These are phyloP conservation scores for Calidris pugnax DNA, from an alignment of 2,113 vertebrate genomes.

Conservation along the genomic window DNA sequence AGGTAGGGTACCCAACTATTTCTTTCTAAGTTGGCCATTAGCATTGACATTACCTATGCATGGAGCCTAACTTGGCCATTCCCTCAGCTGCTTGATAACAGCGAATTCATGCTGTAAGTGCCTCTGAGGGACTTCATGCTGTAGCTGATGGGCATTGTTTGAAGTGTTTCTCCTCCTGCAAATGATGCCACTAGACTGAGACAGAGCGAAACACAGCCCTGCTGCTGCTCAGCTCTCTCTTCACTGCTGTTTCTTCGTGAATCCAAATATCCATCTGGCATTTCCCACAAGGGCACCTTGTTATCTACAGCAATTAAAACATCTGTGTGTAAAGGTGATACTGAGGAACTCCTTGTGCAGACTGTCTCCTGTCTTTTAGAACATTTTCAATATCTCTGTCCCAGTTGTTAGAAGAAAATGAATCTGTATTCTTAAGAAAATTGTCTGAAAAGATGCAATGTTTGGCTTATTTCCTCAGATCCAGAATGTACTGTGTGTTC, in stretches of 20 bases:
- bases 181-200: neutral
- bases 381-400: constrained; percentile 39
- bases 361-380: neutral
- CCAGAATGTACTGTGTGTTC: constrained; percentile 79
- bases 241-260: neutral
- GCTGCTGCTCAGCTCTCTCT: neutral
- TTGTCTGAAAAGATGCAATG: constrained; percentile 50
- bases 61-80: neutral
- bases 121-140: neutral
- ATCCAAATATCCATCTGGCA: neutral
- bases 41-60: neutral
- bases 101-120: neutral
- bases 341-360: neutral
- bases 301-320: neutral
- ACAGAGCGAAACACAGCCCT: neutral
- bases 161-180: neutral
- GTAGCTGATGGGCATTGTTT: neutral
- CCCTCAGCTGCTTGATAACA: neutral
- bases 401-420: constrained; percentile 34
- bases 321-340: neutral
- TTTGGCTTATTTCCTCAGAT: constrained; percentile 66
- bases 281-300: neutral
- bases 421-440: constrained; percentile 51
- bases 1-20: neutral
- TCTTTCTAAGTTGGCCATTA: neutral